A percentile compares a stretch with the other conserved stretches of the same genome.
Evolutionary conservation across 2,888 invertebrate species (phyloP).

Genomic region (Perdita meconis): DNA sequence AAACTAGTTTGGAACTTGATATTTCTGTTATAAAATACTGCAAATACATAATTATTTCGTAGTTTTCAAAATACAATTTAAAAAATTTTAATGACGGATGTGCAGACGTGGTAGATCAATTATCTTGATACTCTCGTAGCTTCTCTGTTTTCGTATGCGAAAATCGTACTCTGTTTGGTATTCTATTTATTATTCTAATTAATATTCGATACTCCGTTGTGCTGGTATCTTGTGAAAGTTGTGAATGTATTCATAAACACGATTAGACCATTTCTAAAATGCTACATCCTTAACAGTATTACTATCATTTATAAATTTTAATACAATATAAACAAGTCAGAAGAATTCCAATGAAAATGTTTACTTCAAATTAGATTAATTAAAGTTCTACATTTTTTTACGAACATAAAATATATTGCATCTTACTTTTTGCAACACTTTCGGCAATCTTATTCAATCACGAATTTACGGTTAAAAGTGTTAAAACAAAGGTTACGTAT

Average conservation of each 20-base stretch:
- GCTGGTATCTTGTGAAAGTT: conserved; percentile 25
- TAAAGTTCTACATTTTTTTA: too few species aligned
- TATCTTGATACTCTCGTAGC: not conserved
- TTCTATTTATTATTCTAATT: conserved; percentile 43
- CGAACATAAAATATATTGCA: too few species aligned
- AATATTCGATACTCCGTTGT: conserved; percentile 32
- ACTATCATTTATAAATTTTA: not conserved
- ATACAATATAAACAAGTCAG: not conserved
- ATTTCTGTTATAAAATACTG: not conserved
- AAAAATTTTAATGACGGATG: not conserved
- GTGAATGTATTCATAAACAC: conserved; percentile 2
- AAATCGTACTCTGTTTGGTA: not conserved
- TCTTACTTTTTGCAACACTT: too few species aligned
- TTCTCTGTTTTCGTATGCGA: not conserved
- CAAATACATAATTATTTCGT: not conserved
- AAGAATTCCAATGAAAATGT: not conserved
- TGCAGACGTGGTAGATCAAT: not conserved
- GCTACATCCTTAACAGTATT: not conserved
- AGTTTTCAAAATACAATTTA: too few species aligned
- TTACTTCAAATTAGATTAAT: too few species aligned
- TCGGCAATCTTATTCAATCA: too few species aligned
- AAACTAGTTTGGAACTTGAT: not conserved
- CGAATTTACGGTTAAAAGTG: too few species aligned
- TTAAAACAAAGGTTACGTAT: conserved; percentile 1
- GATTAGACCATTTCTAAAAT: not conserved